phyloP scores from a whole-genome alignment of 2,888 invertebrate genomes.

The Drosophila cracens region DNA sequence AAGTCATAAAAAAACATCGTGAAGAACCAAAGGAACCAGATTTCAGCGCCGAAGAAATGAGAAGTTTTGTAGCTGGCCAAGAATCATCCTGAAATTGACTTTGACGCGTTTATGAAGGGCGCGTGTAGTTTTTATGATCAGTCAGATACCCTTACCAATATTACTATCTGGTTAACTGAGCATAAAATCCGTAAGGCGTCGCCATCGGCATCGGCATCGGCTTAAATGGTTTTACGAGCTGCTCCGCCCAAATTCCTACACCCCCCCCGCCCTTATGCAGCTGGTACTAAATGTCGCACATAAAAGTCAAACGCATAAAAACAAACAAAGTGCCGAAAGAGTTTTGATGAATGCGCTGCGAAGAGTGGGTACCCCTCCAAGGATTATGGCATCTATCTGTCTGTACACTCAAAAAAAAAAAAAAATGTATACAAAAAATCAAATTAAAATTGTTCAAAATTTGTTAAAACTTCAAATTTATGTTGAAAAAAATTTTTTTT shows the following conservation, averaged over 20 bases:
- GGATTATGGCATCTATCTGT: slow-evolving; percentile 53
- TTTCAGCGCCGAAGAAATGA: background rate
- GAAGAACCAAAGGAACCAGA: slow-evolving; percentile 9
- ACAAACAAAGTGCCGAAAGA: slow-evolving; percentile 67
- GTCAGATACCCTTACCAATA: slow-evolving; percentile 3
- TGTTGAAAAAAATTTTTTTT: background rate
- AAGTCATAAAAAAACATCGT: slow-evolving; percentile 58
- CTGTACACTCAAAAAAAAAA: background rate
- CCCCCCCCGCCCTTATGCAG: background rate
- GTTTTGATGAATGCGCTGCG: slow-evolving; percentile 71
- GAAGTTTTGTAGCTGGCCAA: background rate
- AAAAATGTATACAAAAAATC: background rate
- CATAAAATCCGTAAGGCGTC: slow-evolving; percentile 75
- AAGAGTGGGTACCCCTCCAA: slow-evolving; percentile 14
- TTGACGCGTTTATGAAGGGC: slow-evolving; percentile 70
- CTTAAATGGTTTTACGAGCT: slow-evolving; percentile 74
- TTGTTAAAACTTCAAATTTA: fast-evolving
- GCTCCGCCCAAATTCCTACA: background rate
- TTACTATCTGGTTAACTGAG: slow-evolving; percentile 68
- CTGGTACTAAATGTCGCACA: slow-evolving; percentile 66
- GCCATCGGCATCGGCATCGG: slow-evolving; percentile 45
- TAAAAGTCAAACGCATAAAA: slow-evolving; percentile 69
- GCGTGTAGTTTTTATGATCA: slow-evolving; percentile 78
- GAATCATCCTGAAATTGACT: slow-evolving; percentile 63
- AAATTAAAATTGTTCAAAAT: background rate